A percentile compares a stretch with the other conserved stretches of the same genome.
phyloP scores from a whole-genome alignment of 2,797 vertebrate species.

The Eurystomus glaucurus region DNA sequence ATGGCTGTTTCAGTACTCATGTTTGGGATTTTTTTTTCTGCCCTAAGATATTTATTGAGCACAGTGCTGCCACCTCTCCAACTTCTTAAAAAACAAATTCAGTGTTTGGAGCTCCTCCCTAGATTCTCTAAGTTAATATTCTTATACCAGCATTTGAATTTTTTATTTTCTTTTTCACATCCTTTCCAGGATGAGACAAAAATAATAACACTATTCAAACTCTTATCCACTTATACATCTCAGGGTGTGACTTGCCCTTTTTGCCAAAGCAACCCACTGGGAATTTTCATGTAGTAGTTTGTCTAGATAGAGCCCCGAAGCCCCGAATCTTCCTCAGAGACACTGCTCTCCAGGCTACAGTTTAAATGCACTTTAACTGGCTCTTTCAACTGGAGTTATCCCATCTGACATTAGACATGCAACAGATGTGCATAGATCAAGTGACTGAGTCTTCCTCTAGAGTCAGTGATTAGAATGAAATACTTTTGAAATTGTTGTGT shows the following conservation, averaged over 20 bases:
- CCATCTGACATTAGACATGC: conserved; percentile 6
- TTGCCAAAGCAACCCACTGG: not conserved
- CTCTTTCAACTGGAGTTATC: not conserved
- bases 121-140: not conserved
- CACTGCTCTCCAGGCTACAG: not conserved
- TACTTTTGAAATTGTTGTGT: not conserved
- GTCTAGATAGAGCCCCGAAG: not conserved
- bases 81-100: not conserved
- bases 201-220: not conserved
- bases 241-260: not conserved
- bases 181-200: not conserved
- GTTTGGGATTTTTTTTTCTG: not conserved
- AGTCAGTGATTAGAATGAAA: not conserved
- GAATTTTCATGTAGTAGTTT: not conserved
- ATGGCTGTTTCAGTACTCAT: not conserved
- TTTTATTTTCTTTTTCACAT: not conserved
- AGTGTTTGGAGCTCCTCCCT: not conserved
- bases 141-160: not conserved
- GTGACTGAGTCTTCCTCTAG: not conserved
- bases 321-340: not conserved
- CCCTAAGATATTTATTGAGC: not conserved
- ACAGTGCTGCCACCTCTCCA: not conserved
- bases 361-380: conserved; percentile 11
- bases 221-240: not conserved
- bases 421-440: conserved; percentile 20